A percentile compares a stretch with the other conserved stretches of the same genome.
Conservation (phyloP, 2,113 vertebrate species). For the Gasterosteus nipponicus region DNA sequence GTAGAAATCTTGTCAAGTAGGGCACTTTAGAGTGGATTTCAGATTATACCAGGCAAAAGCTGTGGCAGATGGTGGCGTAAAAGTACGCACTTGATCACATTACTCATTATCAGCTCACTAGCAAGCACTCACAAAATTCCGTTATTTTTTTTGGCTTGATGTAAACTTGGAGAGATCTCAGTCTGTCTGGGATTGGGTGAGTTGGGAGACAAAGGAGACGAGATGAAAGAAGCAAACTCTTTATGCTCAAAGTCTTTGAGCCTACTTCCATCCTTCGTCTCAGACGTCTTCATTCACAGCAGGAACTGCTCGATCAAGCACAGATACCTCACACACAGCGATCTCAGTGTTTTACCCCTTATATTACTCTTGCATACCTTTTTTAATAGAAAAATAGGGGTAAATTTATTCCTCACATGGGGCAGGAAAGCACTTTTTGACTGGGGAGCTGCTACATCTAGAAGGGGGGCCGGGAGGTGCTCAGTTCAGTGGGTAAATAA, state of each 20-base stretch:
- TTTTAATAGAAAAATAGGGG: conserved; percentile 12
- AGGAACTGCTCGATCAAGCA: conserved; percentile 38
- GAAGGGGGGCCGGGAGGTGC: conserved; percentile 39
- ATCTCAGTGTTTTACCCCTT: conserved; percentile 13
- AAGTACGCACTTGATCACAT: not conserved
- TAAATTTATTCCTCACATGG: conserved; percentile 1
- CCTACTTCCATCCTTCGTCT: conserved; percentile 58
- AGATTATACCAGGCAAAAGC: not conserved
- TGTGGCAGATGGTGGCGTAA: conserved; percentile 1
- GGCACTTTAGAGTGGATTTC: conserved; percentile 14
- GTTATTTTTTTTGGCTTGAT: conserved; percentile 6
- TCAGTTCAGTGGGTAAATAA: conserved; percentile 19
- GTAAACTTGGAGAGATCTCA: not conserved
- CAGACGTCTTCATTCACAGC: conserved; percentile 28
- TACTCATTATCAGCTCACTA: not conserved
- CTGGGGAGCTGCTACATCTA: conserved; percentile 62
- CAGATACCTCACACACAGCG: conserved; percentile 40
- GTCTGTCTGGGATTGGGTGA: conserved; percentile 18
- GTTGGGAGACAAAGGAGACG: conserved; percentile 8
- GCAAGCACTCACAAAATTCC: conserved; percentile 15
- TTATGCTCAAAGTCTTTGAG: conserved; percentile 51
- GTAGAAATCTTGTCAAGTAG: not conserved
- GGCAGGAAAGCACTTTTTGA: conserved; percentile 60
- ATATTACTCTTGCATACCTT: conserved; percentile 7
- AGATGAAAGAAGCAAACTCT: conserved; percentile 28